phyloP scores from a whole-genome alignment of 2,888 invertebrate genomes.

The Cryptocephalus moraei region DNA sequence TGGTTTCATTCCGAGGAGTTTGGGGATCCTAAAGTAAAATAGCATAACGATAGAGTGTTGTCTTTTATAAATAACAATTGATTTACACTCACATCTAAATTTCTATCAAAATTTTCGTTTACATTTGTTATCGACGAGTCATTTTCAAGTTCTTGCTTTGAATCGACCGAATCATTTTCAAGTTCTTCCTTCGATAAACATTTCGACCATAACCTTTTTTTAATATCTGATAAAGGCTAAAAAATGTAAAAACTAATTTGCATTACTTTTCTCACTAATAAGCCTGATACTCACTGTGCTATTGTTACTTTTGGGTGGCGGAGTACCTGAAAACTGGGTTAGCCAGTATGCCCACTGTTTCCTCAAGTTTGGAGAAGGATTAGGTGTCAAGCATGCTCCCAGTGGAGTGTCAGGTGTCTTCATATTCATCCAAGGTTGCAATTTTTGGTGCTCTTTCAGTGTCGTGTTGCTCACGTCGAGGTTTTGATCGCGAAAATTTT shows the following conservation, averaged over 20 bases:
- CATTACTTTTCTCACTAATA: neutral
- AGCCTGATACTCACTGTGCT: slow-evolving; percentile 8
- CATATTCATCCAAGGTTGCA: slow-evolving; percentile 20
- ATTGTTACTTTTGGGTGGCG: slow-evolving; percentile 6
- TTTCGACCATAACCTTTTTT: slow-evolving; percentile 39
- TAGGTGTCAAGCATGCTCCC: slow-evolving; percentile 39
- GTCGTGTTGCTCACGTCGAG: slow-evolving; percentile 6
- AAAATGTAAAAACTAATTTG: slow-evolving; percentile 8
- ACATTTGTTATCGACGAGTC: neutral
- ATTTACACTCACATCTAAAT: no score
- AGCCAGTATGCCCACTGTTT: slow-evolving; percentile 43
- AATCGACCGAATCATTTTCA: slow-evolving; percentile 4
- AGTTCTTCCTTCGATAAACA: slow-evolving; percentile 15
- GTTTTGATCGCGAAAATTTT: slow-evolving; percentile 26
- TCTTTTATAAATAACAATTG: no score
- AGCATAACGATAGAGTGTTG: no score
- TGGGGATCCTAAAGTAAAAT: neutral
- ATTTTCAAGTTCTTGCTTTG: slow-evolving; percentile 6
- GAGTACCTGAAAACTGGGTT: slow-evolving; percentile 39
- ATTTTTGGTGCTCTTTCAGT: slow-evolving; percentile 3
- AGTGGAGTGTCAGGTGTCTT: slow-evolving; percentile 48
- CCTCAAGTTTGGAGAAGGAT: slow-evolving; percentile 42
- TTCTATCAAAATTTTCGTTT: neutral
- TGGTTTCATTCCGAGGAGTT: slow-evolving; percentile 16
- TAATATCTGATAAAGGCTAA: slow-evolving; percentile 48